Conservation (phyloP, 1,140 invertebrate species). For the Orchestia grillus region DNA sequence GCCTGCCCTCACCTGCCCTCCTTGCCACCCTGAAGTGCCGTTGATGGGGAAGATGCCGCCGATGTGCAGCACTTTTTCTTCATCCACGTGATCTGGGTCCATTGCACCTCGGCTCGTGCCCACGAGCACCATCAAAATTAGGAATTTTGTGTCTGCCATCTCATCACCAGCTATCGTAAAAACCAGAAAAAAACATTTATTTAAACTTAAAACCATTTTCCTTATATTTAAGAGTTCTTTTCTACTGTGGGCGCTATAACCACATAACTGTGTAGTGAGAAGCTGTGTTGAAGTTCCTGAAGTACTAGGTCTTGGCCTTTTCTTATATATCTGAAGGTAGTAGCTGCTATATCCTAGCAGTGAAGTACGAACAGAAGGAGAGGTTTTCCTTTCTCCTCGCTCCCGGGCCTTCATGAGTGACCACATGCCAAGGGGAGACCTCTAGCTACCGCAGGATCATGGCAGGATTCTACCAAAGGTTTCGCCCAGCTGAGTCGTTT, state of each 20-base stretch:
- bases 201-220: background rate
- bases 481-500: too few species aligned
- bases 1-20: constrained; percentile 85
- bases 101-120: background rate
- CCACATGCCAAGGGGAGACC: too few species aligned
- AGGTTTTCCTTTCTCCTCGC: background rate
- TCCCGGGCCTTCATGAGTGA: too few species aligned
- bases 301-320: background rate
- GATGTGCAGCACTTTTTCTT: constrained; percentile 83
- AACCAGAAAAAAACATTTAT: background rate
- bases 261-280: background rate
- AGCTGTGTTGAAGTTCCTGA: background rate
- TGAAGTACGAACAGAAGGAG: background rate
- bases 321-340: background rate
- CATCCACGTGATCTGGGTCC: background rate
- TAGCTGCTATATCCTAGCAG: background rate
- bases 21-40: constrained; percentile 95
- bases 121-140: background rate
- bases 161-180: background rate
- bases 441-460: too few species aligned
- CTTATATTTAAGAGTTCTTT: background rate
- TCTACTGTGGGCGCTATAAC: background rate
- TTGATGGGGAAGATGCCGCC: constrained; percentile 97
- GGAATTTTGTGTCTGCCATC: background rate
- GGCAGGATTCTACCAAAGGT: too few species aligned